These are phyloP conservation scores for Riparia riparia DNA, from an alignment of 2,113 vertebrate genomes.

Conservation along the genomic window DNA sequence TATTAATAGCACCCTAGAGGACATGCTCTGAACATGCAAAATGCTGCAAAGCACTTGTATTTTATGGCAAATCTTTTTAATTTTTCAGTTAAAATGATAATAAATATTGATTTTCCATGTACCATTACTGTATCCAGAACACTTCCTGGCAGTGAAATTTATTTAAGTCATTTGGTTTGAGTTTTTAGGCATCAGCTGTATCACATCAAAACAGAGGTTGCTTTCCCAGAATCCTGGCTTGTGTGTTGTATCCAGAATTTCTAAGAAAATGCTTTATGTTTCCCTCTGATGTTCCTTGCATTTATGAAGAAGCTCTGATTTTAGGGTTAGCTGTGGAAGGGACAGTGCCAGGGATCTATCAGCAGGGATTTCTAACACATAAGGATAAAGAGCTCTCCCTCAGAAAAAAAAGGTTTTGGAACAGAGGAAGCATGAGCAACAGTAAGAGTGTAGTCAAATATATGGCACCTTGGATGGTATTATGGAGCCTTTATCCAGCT, in stretches of 20 bases:
- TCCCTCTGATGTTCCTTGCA: not conserved
- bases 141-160: conserved; percentile 51
- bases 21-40: conserved; percentile 38
- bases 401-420: not conserved
- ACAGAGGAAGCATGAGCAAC: not conserved
- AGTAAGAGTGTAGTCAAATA: not conserved
- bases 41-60: conserved; percentile 31
- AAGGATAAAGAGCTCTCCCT: not conserved
- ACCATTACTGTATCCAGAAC: conserved; percentile 27
- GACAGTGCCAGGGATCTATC: not conserved
- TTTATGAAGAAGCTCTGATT: not conserved
- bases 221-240: conserved; percentile 22
- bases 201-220: not conserved
- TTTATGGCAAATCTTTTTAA: conserved; percentile 66
- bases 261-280: not conserved
- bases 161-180: conserved; percentile 33
- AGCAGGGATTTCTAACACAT: not conserved
- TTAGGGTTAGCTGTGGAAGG: not conserved
- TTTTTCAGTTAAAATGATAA: conserved; percentile 63
- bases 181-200: not conserved
- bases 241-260: not conserved
- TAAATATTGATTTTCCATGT: conserved; percentile 56
- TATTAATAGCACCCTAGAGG: conserved; percentile 50
- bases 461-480: not conserved
- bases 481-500: not conserved